Evolutionary conservation across 2,797 vertebrate genomes (phyloP).

Genomic region (Girardinus metallicus): DNA sequence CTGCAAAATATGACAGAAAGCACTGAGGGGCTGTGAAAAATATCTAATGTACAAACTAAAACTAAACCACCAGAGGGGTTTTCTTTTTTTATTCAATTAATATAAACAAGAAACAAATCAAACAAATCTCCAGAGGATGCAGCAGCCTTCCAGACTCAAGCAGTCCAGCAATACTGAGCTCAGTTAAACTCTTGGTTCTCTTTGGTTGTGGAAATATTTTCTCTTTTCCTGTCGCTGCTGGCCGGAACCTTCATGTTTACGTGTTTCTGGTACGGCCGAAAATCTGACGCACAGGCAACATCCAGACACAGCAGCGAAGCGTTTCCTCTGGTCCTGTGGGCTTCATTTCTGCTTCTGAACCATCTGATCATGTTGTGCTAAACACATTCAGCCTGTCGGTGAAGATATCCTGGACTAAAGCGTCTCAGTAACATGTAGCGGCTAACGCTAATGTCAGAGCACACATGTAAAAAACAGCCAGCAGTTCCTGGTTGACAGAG

Average conservation of each 20-base stretch:
- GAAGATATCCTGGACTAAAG: background rate
- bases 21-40: background rate
- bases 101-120: background rate
- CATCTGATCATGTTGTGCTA: background rate
- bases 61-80: background rate
- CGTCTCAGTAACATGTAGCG: background rate
- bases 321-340: too few species aligned
- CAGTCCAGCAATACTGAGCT: background rate
- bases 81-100: background rate
- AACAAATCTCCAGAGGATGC: background rate
- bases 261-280: background rate
- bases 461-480: background rate
- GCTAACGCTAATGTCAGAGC: background rate
- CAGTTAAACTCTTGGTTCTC: background rate
- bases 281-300: background rate
- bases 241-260: background rate
- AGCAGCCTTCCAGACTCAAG: background rate
- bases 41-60: background rate
- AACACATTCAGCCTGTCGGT: too few species aligned
- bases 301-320: too few species aligned
- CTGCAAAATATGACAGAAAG: slow-evolving; percentile 5
- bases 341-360: background rate
- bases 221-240: background rate
- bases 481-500: background rate
- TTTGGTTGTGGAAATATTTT: background rate